Percentiles rank a stretch among this genome's conserved stretches.
These are phyloP conservation scores for Nineta flava DNA, from an alignment of 2,888 invertebrate species.

Conservation along the genomic window DNA sequence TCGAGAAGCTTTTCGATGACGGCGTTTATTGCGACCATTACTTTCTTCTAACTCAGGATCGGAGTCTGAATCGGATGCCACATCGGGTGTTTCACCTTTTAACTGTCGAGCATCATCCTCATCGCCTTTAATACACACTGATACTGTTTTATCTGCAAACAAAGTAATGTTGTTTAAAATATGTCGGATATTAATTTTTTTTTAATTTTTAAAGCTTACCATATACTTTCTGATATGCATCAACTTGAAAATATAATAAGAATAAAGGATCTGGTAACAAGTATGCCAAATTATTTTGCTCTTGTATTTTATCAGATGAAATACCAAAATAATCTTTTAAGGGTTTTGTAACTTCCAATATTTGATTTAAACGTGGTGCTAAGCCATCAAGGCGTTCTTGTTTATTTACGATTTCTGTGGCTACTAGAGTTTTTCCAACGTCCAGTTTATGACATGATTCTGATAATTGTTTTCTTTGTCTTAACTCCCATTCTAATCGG, in stretches of 20 bases:
- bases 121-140: slow-evolving; percentile 43
- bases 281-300: slow-evolving; percentile 57
- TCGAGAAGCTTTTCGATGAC: slow-evolving; percentile 39
- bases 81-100: slow-evolving; percentile 33
- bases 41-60: slow-evolving; percentile 34
- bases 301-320: slow-evolving; percentile 60
- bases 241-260: slow-evolving; percentile 70
- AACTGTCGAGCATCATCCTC: slow-evolving; percentile 50
- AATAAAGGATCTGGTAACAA: slow-evolving; percentile 71
- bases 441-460: slow-evolving; percentile 59
- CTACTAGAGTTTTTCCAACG: slow-evolving; percentile 59
- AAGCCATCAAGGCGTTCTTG: slow-evolving; percentile 65
- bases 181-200: slow-evolving; percentile 10
- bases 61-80: slow-evolving; percentile 50
- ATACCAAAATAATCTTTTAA: slow-evolving; percentile 77
- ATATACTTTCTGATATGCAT: slow-evolving; percentile 66
- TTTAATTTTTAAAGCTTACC: slow-evolving; percentile 27
- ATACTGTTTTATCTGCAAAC: slow-evolving; percentile 25
- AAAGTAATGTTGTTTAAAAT: slow-evolving; percentile 5
- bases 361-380: slow-evolving; percentile 56
- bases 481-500: slow-evolving; percentile 80
- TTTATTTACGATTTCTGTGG: slow-evolving; percentile 56
- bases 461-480: slow-evolving; percentile 70
- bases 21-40: slow-evolving; percentile 36
- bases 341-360: slow-evolving; percentile 69